Conservation (phyloP, 2,797 vertebrate species). For the Cossypha caffra region DNA sequence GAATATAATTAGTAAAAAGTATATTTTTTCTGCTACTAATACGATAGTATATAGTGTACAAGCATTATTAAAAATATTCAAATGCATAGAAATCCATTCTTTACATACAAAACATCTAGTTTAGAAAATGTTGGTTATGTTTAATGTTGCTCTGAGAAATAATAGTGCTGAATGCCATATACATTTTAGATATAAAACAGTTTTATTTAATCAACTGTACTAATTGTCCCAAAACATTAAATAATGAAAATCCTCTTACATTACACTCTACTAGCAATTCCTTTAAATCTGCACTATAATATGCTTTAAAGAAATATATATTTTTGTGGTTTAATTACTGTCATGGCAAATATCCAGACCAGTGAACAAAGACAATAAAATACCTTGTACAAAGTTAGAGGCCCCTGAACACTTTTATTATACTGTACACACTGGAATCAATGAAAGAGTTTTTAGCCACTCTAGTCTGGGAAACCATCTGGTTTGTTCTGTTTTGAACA, state of each 20-base stretch:
- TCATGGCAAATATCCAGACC: slow-evolving; percentile 69
- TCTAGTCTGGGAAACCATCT: slow-evolving; percentile 68
- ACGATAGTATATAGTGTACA: background rate
- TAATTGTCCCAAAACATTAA: slow-evolving; percentile 29
- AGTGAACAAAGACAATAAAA: slow-evolving; percentile 71
- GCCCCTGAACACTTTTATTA: slow-evolving; percentile 68
- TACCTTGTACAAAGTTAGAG: slow-evolving; percentile 51
- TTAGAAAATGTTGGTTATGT: background rate
- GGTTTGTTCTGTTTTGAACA: slow-evolving; percentile 68
- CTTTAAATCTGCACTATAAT: background rate
- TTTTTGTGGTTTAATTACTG: slow-evolving; percentile 68
- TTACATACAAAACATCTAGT: background rate
- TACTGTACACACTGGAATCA: slow-evolving; percentile 65
- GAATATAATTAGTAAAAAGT: background rate
- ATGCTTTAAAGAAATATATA: slow-evolving; percentile 56
- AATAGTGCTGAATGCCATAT: background rate
- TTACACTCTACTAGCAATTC: background rate
- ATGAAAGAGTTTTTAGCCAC: slow-evolving; percentile 62
- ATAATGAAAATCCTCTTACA: slow-evolving; percentile 38
- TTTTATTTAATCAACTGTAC: slow-evolving; percentile 33
- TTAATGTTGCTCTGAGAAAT: background rate
- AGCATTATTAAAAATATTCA: background rate
- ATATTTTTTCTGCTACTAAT: background rate
- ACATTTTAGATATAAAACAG: background rate
- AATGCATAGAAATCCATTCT: background rate